Evolutionary conservation across 2,797 vertebrate species (phyloP), one percentile per base, ranked within the genome.

Genomic region (Chaunax sp.): DNA sequence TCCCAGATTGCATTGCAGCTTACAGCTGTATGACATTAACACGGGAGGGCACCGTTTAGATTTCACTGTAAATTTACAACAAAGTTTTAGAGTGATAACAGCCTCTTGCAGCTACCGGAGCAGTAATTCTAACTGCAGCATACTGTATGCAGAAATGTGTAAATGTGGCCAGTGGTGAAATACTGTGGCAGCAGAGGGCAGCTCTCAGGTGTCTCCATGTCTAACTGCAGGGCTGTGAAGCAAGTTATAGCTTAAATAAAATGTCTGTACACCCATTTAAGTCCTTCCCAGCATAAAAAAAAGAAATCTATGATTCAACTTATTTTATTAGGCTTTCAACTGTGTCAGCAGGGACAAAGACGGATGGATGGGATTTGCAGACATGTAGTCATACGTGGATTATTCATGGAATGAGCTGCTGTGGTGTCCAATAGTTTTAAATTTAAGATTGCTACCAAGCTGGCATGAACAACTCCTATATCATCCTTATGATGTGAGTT

Each of bases 401-500:
- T 63, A 67, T 81, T 54, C 65, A 52, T 33, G 5, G 54, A 75
- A 49, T 66, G 41, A 63, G 44, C 56, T 61, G 65, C 62, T 43
- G 35, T 64, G 52, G 55, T 53, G 45, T 72, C 78, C 72, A 75
- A 58, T 30, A 56, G 59, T 67, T 66, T 18, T 46, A 68, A 61
- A 73, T 65, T 44, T 40, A 53, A 64, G 16, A 33, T 63, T 75
- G 49, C 69, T 80, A 77, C 69, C 64, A 73, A 57, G 20, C 20
- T 72, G 60, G 72, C 57, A 44, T n/a, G 40, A 51, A 55, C 38
- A 64, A 43, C 37, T 51, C 47, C 40, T 44, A 16, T 41, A 78
- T 81, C 55, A 56, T 38, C 41, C 78, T 76, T 58, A 69, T 60
- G 60, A 77, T 72, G 63, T 69, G 63, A 89, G 37, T 78, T 75